A percentile compares a stretch with the other conserved stretches of the same genome.
phyloP scores from a whole-genome alignment of 2,113 vertebrate species.

The Caracal caracal region DNA sequence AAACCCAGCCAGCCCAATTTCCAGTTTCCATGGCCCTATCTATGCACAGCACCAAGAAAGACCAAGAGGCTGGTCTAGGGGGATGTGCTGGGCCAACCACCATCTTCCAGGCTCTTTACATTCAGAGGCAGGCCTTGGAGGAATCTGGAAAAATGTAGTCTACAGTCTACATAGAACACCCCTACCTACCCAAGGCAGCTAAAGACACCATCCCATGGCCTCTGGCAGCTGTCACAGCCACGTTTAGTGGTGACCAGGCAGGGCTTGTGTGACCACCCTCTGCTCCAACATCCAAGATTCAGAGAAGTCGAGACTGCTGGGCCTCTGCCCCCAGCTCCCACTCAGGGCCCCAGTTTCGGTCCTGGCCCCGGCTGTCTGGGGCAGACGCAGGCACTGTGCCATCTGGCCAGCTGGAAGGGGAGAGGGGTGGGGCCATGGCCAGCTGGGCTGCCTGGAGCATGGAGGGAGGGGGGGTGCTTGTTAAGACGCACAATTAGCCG shows the following conservation, averaged over 20 bases:
- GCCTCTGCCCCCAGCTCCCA: constrained; percentile 58
- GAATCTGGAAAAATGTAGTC: background rate
- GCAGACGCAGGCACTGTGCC: constrained; percentile 76
- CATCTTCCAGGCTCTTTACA: background rate
- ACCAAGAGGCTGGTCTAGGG: background rate
- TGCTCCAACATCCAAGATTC: constrained; percentile 16
- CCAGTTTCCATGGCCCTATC: background rate
- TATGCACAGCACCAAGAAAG: background rate
- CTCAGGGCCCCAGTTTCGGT: constrained; percentile 76
- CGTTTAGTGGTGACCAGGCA: background rate
- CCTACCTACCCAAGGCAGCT: background rate
- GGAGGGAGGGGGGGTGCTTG: constrained; percentile 39
- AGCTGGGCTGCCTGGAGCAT: constrained; percentile 79
- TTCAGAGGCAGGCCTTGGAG: background rate
- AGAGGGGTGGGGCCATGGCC: constrained; percentile 71
- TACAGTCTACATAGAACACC: background rate
- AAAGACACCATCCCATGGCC: background rate
- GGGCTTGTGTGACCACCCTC: background rate
- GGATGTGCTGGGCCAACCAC: background rate
- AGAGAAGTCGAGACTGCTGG: constrained; percentile 49
- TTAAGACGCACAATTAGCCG: constrained; percentile 81
- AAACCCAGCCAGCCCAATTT: background rate
- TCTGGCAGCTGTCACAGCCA: constrained; percentile 50
- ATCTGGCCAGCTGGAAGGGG: constrained; percentile 81
- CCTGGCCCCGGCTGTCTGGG: constrained; percentile 75